Evolutionary conservation across 1,140 invertebrate genomes (phyloP), one percentile per base, ranked within the genome.

Genomic region (Sycophaga agraensis): DNA sequence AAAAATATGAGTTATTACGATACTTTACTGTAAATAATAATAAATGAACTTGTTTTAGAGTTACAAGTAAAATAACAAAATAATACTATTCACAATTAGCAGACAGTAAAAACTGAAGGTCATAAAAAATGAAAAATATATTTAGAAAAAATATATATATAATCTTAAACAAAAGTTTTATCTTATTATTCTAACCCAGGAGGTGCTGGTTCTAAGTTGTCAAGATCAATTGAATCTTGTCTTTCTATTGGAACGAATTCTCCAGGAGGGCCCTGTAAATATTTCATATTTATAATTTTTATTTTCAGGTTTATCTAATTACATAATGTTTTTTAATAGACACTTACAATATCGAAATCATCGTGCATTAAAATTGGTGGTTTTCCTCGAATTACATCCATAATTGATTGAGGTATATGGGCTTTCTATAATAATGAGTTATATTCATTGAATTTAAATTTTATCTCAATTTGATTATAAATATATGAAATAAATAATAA

Each of bases 351-450:
- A 68, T 81, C 78, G 66, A 79, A 74, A 37, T 80, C 75, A 61
- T 82, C 80, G 39, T 79, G 70, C 61, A 74, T 71, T 37, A 76
- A 69, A 53, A 69, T 63, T 50, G 68, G 57, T 17, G 66, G 65
- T 68, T 77, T 79, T 68, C 75, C 79, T 55, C 76, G 71, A 42
- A 80, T 73, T 28, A 85, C 79, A 68, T 86, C 83, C 80, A 85
- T 82, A 55, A 85, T 79, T 39, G 79, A 75, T 65, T 82, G 78
- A 26, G 84, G 77, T 70, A 86, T 82, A 61, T 85, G 82, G 9
- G 82, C 76, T 70, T 83, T 82, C 81, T 84, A 68, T n/a, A n/a
- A 35, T 73, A 63, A 45, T 58, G 58, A 16, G 31, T n/a, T n/a
- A n/a, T n/a, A n/a, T n/a, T n/a, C 21, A 42, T n/a, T 42, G 17